Evolutionary conservation across 2,797 vertebrate species (phyloP).

Genomic region (Tadarida brasiliensis): DNA sequence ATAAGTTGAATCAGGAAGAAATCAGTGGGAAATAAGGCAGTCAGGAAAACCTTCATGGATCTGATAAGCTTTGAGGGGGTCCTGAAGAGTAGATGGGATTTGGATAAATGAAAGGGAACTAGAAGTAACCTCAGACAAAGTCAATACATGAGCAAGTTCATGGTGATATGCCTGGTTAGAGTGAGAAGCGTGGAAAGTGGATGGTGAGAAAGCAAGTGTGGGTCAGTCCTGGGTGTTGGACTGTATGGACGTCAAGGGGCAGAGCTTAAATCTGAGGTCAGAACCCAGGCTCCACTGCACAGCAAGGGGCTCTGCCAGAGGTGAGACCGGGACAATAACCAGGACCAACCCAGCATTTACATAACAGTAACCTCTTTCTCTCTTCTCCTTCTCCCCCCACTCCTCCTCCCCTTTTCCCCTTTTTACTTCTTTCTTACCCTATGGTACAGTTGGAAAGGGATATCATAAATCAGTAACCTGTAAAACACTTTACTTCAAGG

Average conservation of each 20-base stretch:
- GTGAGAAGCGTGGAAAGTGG: background rate
- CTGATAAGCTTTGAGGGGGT: background rate
- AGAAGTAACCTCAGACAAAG: background rate
- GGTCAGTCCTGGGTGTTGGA: no score
- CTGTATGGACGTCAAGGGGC: background rate
- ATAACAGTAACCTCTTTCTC: background rate
- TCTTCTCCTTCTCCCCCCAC: background rate
- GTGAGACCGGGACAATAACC: background rate
- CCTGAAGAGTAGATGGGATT: background rate
- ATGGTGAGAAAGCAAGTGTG: background rate
- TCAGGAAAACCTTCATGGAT: background rate
- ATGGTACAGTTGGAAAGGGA: background rate
- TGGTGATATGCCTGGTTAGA: rapidly evolving
- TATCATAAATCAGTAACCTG: background rate
- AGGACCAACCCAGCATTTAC: background rate
- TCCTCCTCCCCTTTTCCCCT: background rate
- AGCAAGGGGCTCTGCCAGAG: background rate
- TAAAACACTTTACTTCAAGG: conserved; percentile 37
- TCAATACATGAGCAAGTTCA: background rate
- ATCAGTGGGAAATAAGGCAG: background rate
- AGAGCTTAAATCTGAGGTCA: background rate
- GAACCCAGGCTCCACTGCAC: background rate
- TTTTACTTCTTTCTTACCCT: background rate
- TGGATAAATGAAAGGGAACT: background rate
- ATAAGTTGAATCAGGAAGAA: background rate